Percentiles rank a stretch among this genome's conserved stretches.
Conservation (phyloP, 2,888 invertebrate species). For the Hyalella azteca region DNA sequence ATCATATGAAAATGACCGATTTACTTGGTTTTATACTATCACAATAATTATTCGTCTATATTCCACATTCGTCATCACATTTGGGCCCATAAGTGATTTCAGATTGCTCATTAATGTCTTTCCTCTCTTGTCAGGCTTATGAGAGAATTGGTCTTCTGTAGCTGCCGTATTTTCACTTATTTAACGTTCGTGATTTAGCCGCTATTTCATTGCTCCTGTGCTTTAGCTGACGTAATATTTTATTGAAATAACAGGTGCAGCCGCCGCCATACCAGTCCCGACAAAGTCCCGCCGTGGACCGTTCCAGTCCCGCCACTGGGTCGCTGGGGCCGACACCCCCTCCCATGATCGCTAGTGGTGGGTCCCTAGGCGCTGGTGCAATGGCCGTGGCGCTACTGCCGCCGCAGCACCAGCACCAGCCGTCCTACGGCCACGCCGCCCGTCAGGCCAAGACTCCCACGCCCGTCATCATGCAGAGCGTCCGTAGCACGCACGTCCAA, state of each 20-base stretch:
- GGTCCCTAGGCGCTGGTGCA: constrained; percentile 68
- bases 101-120: no score
- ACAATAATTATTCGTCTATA: no score
- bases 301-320: constrained; percentile 77
- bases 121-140: no score
- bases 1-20: no score
- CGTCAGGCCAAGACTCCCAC: constrained; percentile 87
- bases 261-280: constrained; percentile 68
- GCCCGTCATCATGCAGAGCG: constrained; percentile 95
- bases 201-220: no score
- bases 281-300: constrained; percentile 64
- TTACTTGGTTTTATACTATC: no score
- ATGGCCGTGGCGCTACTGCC: constrained; percentile 33
- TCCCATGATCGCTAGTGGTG: constrained; percentile 86
- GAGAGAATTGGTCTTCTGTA: no score
- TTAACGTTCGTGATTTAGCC: no score
- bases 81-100: no score
- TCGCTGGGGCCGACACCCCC: constrained; percentile 76
- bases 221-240: no score
- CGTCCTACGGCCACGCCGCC: constrained; percentile 73
- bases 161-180: no score
- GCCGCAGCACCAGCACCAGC: constrained; percentile 42
- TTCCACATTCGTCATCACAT: no score
- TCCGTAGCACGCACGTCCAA: constrained; percentile 90
- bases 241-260: constrained; percentile 64